phyloP scores from a whole-genome alignment of 2,888 invertebrate genomes.

The Plebejus argus region DNA sequence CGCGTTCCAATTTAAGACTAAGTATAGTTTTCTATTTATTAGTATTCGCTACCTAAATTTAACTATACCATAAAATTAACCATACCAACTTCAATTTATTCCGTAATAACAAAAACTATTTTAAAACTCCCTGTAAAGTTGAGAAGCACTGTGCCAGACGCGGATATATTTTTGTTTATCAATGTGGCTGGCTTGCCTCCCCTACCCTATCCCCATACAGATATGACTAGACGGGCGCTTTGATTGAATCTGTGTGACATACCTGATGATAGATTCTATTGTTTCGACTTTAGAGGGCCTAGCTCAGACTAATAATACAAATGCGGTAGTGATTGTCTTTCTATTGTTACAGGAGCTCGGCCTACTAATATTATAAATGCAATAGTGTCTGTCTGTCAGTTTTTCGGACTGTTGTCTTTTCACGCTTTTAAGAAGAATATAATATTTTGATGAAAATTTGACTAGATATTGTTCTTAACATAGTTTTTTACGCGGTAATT shows the following conservation, averaged over 20 bases:
- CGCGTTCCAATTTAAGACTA: too few species aligned
- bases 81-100: too few species aligned
- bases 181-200: slow-evolving; percentile 40
- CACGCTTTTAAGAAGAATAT: too few species aligned
- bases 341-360: neutral
- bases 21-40: too few species aligned
- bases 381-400: too few species aligned
- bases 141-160: slow-evolving; percentile 43
- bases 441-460: too few species aligned
- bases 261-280: neutral
- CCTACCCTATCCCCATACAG: slow-evolving; percentile 39
- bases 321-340: neutral
- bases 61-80: too few species aligned
- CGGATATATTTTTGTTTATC: slow-evolving; percentile 46
- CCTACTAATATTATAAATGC: too few species aligned
- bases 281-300: neutral
- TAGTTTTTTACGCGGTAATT: too few species aligned
- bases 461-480: too few species aligned
- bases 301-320: neutral
- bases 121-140: slow-evolving; percentile 32
- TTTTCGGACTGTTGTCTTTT: too few species aligned
- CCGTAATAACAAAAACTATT: neutral
- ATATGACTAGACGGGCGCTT: slow-evolving; percentile 43
- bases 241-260: slow-evolving; percentile 37
- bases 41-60: too few species aligned